phyloP scores from a whole-genome alignment of 37 sponge, comb jelly and placozoan genomes.

The Oscarella lobularis region DNA sequence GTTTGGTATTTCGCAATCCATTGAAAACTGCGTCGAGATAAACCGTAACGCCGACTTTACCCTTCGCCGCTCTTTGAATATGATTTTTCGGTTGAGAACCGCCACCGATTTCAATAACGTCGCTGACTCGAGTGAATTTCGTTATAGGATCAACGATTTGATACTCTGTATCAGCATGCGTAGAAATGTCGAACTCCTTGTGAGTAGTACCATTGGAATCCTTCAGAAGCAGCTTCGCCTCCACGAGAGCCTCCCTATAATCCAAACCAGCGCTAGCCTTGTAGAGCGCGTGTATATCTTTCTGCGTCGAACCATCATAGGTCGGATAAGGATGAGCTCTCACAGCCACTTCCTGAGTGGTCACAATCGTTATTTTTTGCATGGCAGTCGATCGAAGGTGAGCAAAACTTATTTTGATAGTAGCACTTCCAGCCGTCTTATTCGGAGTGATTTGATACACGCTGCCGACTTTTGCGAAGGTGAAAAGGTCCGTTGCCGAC shows the following conservation, averaged over 20 bases:
- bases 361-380: neutral
- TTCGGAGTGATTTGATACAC: neutral
- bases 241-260: conserved; percentile 22
- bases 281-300: neutral
- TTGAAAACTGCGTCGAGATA: conserved; percentile 9
- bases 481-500: neutral
- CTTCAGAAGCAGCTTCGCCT: conserved; percentile 5
- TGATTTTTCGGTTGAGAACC: neutral
- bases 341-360: neutral
- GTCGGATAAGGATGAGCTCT: conserved; percentile 1
- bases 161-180: neutral
- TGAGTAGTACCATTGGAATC: conserved; percentile 13
- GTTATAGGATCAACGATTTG: neutral
- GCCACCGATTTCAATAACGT: neutral
- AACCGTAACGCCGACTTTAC: neutral
- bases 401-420: neutral
- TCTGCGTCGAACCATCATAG: neutral
- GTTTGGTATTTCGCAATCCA: neutral
- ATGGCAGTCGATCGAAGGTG: neutral
- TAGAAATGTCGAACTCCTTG: neutral
- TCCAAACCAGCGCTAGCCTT: neutral
- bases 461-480: neutral
- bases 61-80: neutral
- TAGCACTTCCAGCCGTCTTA: neutral
- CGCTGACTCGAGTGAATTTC: neutral